Evolutionary conservation across 2,113 vertebrate genomes (phyloP).

Genomic region (Melanerpes aurifrons): DNA sequence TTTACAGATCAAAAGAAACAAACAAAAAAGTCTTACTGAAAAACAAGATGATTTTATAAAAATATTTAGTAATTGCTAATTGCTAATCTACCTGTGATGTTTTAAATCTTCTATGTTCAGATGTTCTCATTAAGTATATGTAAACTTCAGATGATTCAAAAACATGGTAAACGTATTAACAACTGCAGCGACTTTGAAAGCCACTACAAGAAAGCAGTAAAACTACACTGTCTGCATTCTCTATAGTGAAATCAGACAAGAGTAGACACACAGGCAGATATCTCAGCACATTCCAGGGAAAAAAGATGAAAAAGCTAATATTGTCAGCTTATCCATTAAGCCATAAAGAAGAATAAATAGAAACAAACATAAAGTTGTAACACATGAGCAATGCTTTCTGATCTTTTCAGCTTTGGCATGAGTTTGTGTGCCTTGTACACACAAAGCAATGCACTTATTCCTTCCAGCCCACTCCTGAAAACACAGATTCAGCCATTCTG

Average conservation of each 20-base stretch:
- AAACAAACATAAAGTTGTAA: neutral
- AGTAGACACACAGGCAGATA: neutral
- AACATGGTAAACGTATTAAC: neutral
- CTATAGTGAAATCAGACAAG: neutral
- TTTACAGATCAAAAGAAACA: neutral
- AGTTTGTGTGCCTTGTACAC: accelerated
- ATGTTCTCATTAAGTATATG: neutral
- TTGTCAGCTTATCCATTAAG: neutral
- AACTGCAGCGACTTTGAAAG: neutral
- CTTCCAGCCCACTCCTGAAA: neutral
- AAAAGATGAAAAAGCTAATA: neutral
- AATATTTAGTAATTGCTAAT: neutral
- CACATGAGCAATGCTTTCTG: accelerated
- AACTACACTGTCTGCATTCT: neutral
- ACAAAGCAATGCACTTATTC: accelerated
- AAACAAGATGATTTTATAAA: neutral
- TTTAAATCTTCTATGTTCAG: neutral
- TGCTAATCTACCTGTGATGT: neutral
- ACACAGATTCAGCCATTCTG: accelerated
- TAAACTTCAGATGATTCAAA: neutral
- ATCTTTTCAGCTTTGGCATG: neutral
- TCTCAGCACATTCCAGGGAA: accelerated
- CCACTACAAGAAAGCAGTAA: neutral
- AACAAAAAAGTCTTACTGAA: neutral
- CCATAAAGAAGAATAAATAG: neutral